A percentile compares a stretch with the other conserved stretches of the same genome.
Conservation (phyloP, 2,113 vertebrate genomes). For the Perca schrenkii region DNA sequence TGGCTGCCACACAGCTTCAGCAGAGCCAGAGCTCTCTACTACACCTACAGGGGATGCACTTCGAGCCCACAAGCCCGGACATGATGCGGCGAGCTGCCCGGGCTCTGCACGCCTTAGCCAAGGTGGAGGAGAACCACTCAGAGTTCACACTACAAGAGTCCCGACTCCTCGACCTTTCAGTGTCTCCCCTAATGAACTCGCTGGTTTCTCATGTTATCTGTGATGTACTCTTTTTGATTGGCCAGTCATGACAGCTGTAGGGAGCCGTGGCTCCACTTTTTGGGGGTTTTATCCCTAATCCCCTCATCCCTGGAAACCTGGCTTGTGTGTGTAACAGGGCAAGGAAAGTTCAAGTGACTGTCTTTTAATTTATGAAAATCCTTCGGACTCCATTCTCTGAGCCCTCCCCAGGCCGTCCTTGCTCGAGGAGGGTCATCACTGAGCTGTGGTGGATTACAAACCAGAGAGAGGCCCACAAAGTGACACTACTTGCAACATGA, state of each 20-base stretch:
- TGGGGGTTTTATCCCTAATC: slow-evolving; percentile 71
- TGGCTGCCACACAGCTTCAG: slow-evolving; percentile 97
- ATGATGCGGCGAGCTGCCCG: slow-evolving; percentile 99
- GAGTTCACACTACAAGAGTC: slow-evolving; percentile 99
- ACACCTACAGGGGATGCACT: slow-evolving; percentile 95
- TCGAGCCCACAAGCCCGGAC: slow-evolving; percentile 98
- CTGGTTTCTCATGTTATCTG: slow-evolving; percentile 99
- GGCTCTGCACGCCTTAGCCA: slow-evolving; percentile 96
- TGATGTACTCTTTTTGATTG: slow-evolving; percentile 99
- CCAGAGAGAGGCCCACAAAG: slow-evolving; percentile 79
- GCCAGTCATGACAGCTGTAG: slow-evolving; percentile 99
- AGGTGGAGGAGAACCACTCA: slow-evolving; percentile 98
- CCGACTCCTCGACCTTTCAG: slow-evolving; percentile 98
- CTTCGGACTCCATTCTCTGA: slow-evolving; percentile 96
- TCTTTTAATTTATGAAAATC: slow-evolving; percentile 99
- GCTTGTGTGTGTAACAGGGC: slow-evolving; percentile 92
- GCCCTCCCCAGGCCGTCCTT: slow-evolving; percentile 87
- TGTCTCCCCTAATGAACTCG: slow-evolving; percentile 99
- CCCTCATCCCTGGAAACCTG: slow-evolving; percentile 85
- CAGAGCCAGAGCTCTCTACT: slow-evolving; percentile 96
- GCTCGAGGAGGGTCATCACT: slow-evolving; percentile 86
- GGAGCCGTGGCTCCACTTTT: slow-evolving; percentile 87
- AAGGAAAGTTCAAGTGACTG: slow-evolving; percentile 94
- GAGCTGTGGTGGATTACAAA: slow-evolving; percentile 82
- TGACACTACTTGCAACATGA: slow-evolving; percentile 81